Evolutionary conservation across 1,140 invertebrate species (phyloP).

Genomic region (Drosophila equinoxialis): DNA sequence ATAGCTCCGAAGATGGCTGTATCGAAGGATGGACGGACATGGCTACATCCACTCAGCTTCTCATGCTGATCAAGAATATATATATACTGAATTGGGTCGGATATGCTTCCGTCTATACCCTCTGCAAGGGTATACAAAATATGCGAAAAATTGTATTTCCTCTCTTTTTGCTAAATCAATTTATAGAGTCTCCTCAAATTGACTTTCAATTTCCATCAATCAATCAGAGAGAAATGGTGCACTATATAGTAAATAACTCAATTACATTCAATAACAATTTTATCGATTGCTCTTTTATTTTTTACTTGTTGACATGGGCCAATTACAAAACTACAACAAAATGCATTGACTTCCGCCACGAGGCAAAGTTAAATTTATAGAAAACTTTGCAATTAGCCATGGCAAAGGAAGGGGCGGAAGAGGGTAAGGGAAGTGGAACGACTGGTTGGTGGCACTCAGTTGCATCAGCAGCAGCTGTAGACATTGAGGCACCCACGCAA

Average conservation of each 20-base stretch:
- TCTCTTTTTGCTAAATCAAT: background rate
- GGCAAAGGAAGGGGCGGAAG: background rate
- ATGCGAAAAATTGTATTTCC: background rate
- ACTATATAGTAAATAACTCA: constrained; percentile 72
- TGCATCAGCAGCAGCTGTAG: constrained; percentile 22
- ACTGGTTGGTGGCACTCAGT: background rate
- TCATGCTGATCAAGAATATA: too few species aligned
- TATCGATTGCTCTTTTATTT: constrained; percentile 50
- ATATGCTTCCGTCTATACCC: too few species aligned
- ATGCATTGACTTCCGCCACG: constrained; percentile 56
- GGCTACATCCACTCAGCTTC: too few species aligned
- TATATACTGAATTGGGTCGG: too few species aligned
- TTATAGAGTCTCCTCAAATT: constrained; percentile 12
- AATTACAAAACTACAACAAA: constrained; percentile 71
- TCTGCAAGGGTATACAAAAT: background rate
- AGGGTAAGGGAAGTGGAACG: constrained; percentile 14
- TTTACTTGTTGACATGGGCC: constrained; percentile 49
- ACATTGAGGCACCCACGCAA: constrained; percentile 55
- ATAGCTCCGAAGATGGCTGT: too few species aligned
- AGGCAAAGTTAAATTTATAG: constrained; percentile 55
- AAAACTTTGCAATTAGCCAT: constrained; percentile 71
- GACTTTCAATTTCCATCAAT: constrained; percentile 70
- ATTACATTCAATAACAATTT: constrained; percentile 74
- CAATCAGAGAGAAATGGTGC: constrained; percentile 53
- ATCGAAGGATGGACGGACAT: too few species aligned